Conservation (phyloP, 2,113 vertebrate species). For the Mobula hypostoma region DNA sequence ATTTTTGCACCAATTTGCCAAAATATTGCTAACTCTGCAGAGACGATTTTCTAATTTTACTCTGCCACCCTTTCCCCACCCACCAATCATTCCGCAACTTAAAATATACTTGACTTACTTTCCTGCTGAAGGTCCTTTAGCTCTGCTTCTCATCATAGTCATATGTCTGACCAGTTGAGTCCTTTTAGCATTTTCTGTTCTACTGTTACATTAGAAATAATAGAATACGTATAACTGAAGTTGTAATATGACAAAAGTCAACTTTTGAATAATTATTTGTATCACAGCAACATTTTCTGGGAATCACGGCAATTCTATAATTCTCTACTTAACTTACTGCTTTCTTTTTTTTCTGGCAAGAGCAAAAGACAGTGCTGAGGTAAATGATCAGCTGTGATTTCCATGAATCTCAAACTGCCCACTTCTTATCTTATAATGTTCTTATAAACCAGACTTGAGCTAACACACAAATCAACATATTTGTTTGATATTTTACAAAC, state of each 20-base stretch:
- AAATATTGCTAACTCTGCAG: not conserved
- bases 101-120: too few relatives aligned
- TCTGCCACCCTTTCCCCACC: too few relatives aligned
- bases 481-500: constrained; percentile 48
- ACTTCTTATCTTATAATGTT: too few relatives aligned
- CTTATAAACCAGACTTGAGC: constrained; percentile 38
- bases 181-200: not conserved
- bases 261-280: not conserved
- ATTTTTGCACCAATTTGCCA: not conserved
- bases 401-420: too few relatives aligned
- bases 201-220: not conserved
- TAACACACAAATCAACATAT: constrained; percentile 44
- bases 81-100: too few relatives aligned
- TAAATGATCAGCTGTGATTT: too few relatives aligned
- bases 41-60: not conserved
- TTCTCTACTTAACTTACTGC: constrained; percentile 40
- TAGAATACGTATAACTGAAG: not conserved
- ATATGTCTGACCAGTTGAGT: not conserved
- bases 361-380: too few relatives aligned
- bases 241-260: not conserved
- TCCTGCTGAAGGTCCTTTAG: not conserved
- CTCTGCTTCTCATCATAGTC: not conserved
- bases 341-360: not conserved
- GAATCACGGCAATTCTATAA: constrained; percentile 42
- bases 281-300: not conserved